A percentile compares a stretch with the other conserved stretches of the same genome.
These are phyloP conservation scores for Cephus pygmeus DNA, from an alignment of 2,888 invertebrate species.

Conservation along the genomic window DNA sequence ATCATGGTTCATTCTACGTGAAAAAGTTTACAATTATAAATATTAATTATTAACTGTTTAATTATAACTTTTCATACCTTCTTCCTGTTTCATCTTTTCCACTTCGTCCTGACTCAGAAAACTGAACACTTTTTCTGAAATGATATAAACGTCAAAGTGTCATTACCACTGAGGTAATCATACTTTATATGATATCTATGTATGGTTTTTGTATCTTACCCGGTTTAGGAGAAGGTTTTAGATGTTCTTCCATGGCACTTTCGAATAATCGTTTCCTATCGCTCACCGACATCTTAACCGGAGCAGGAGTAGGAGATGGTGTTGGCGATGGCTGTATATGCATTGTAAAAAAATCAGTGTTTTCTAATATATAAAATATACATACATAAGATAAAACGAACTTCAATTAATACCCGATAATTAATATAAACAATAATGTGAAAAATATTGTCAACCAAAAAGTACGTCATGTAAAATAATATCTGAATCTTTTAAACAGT, in stretches of 20 bases:
- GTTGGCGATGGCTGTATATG: slow-evolving; percentile 64
- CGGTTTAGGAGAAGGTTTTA: slow-evolving; percentile 86
- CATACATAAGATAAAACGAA: not conserved
- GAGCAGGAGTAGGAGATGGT: slow-evolving; percentile 78
- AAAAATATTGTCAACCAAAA: not conserved
- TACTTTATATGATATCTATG: not conserved
- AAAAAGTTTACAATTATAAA: not conserved
- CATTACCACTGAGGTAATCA: not conserved
- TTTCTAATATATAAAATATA: not conserved
- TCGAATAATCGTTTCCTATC: slow-evolving; percentile 96
- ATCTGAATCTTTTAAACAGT: not conserved
- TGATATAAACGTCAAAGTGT: slow-evolving; percentile 15
- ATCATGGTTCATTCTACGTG: not conserved
- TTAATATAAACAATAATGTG: not conserved
- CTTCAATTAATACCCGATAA: not conserved
- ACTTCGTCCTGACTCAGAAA: slow-evolving; percentile 94
- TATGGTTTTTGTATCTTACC: slow-evolving; percentile 67
- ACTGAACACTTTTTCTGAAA: slow-evolving; percentile 89
- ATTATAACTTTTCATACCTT: slow-evolving; percentile 67
- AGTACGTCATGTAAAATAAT: not conserved
- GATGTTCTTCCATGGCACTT: slow-evolving; percentile 93
- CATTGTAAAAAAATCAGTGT: not conserved
- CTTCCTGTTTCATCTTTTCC: slow-evolving; percentile 93
- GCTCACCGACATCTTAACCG: slow-evolving; percentile 88
- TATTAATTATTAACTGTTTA: not conserved